Evolutionary conservation across 2,113 vertebrate genomes (phyloP), one percentile per base, ranked within the genome.

Genomic region (Lagopus leucura): DNA sequence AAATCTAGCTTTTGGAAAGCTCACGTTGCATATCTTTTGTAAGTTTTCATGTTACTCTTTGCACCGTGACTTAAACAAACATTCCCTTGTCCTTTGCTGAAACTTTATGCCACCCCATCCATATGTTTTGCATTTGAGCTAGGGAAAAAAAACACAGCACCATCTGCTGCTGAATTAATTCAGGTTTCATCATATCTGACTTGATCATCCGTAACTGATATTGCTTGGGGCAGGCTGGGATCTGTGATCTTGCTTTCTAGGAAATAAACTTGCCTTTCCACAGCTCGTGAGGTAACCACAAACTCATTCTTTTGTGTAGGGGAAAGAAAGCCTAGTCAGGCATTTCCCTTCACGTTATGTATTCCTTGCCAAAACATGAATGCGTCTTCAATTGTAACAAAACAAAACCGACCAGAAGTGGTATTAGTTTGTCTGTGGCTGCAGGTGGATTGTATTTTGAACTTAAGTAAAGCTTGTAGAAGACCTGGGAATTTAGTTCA

Each of bases 111-210:
- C 66, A 79, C 70, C 36, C 65, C 0, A 2, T 83, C 60, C 47
- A 27, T 70, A 74, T 86, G 86, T 72, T 96, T 94, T 81, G 28
- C 83, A 76, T 94, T 94, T 91, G 61, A 78, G 82, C 85, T 78
- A 67, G 60, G 60, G 66, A 83, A 76, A 64, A 82, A 88, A 77
- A 43, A 7, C 43, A 38, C 0, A 1, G 19, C 69, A 88, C 95
- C 94, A 94, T 96, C 93, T 96, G 96, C 89, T 88, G 65, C 72
- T 69, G 90, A 88, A 86, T 93, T 94, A 96, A 90, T 91, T 95
- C 73, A 57, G 57, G 57, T 92, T 97, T 94, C 80, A 69, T 90
- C 76, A 86, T 84, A 54, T 88, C 75, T 45, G 73, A 83, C 47
- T 91, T 6, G 52, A 78, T 91, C 79, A 88, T 61, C 85, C 6